Conservation (phyloP, 2,888 invertebrate genomes). For the Ophioninae sp. region DNA sequence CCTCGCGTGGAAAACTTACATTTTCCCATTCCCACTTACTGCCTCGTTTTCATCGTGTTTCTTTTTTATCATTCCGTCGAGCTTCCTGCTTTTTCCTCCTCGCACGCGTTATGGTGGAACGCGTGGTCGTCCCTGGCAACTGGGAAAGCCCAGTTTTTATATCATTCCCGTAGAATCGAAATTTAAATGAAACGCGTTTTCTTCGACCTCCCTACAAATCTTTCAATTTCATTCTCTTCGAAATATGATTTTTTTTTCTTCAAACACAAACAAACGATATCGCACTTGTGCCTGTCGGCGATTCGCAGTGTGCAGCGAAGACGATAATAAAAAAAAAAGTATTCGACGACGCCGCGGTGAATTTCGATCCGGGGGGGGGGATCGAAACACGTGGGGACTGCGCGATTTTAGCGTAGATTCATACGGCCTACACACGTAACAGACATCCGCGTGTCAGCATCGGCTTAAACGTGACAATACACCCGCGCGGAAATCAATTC, state of each 20-base stretch:
- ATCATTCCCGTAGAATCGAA: not conserved
- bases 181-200: not conserved
- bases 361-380: conserved; percentile 2
- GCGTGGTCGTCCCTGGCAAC: conserved; percentile 39
- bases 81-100: not conserved
- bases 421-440: not conserved
- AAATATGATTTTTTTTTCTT: not conserved
- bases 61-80: not conserved
- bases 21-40: not conserved
- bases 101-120: not conserved
- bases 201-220: not conserved
- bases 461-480: not conserved
- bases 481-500: not conserved
- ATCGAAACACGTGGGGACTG: conserved; percentile 49
- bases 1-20: conserved; percentile 4
- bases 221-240: not conserved
- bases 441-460: not conserved
- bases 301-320: not conserved
- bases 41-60: not conserved
- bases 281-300: not conserved
- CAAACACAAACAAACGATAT: not conserved
- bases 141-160: conserved; percentile 3
- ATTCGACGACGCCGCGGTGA: not conserved
- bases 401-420: conserved; percentile 10
- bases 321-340: not conserved